A percentile compares a stretch with the other conserved stretches of the same genome.
phyloP scores from a whole-genome alignment of 2,113 vertebrate species.

The Ibidorhyncha struthersii region DNA sequence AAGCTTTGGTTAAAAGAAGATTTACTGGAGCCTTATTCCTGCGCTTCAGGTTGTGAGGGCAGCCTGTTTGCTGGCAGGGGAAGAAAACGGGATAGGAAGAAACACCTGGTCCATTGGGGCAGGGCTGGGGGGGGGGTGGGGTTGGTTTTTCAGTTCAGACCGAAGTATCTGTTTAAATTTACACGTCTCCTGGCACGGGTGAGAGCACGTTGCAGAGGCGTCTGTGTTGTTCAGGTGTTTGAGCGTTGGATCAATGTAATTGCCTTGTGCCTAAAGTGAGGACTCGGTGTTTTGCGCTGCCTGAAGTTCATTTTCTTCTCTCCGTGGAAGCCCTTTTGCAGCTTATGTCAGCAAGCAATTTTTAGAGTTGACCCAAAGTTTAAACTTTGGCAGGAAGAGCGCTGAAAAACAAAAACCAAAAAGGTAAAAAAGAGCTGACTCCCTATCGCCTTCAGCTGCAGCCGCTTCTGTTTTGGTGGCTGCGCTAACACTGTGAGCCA shows the following conservation, averaged over 20 bases:
- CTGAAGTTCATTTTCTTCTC: not conserved
- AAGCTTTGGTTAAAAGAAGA: not conserved
- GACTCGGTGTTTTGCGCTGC: not conserved
- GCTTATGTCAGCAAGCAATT: not conserved
- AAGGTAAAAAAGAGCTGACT: not conserved
- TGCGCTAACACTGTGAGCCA: conserved; percentile 1
- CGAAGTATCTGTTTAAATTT: not conserved
- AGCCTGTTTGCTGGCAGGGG: not conserved
- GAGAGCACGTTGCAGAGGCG: not conserved
- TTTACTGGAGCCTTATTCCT: not conserved
- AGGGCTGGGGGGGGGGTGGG: not conserved
- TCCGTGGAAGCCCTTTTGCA: not conserved
- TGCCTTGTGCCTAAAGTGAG: not conserved
- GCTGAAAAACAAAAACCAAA: not conserved
- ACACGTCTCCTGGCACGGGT: not conserved
- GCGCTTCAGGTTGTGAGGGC: accelerated
- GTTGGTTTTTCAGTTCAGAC: not conserved
- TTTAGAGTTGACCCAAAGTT: not conserved
- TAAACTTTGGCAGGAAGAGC: conserved; percentile 4
- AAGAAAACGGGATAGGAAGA: not conserved
- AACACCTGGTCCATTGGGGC: not conserved
- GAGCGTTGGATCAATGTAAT: not conserved
- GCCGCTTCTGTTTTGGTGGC: conserved; percentile 52
- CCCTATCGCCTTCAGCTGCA: not conserved
- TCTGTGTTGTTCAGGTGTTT: not conserved